Base-by-base conservation (phyloP, 1,140 invertebrate species). In the Meloidogyne exigua region DNA sequence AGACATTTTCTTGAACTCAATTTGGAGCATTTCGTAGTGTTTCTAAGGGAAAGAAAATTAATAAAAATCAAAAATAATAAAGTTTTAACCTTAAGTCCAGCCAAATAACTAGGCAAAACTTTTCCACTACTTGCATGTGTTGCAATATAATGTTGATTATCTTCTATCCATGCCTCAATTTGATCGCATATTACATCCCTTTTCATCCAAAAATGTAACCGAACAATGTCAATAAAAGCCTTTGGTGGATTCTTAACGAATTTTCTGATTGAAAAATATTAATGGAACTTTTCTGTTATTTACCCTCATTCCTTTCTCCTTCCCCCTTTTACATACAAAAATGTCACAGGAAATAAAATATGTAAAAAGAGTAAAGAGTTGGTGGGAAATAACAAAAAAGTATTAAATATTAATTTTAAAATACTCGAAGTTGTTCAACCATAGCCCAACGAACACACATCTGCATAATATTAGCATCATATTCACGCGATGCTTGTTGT, bases 361-460 rank as follows among this genome's bases (percentile, higher is more conserved):
- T n/a, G n/a, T n/a, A n/a, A n/a, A n/a, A n/a, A n/a, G n/a, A n/a
- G n/a, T n/a, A n/a, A n/a, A n/a, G n/a, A n/a, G n/a, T n/a, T n/a
- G n/a, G n/a, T n/a, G n/a, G n/a, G n/a, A n/a, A n/a, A n/a, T n/a
- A n/a, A n/a, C n/a, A n/a, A n/a, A n/a, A n/a, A n/a, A n/a, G n/a
- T n/a, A n/a, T n/a, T n/a, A n/a, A n/a, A n/a, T n/a, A n/a, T n/a
- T n/a, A n/a, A n/a, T n/a, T n/a, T n/a, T n/a, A n/a, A n/a, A n/a
- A 5, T 26, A 74, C 39, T 23, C 28, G 2, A n/a, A 70, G 12
- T 44, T 68, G 66, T 36, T 97, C 94, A 66, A 96, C 89, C 93
- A 97, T 97, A 57, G 94, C 95, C 94, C 94, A 97, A 86, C 93
- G 92, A 44, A 95, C 93, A 75, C 93, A 95, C 7, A 94, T 94